A percentile compares a stretch with the other conserved stretches of the same genome.
phyloP scores from a whole-genome alignment of 2,888 invertebrate genomes.

The Flabesymbios commensalis region DNA sequence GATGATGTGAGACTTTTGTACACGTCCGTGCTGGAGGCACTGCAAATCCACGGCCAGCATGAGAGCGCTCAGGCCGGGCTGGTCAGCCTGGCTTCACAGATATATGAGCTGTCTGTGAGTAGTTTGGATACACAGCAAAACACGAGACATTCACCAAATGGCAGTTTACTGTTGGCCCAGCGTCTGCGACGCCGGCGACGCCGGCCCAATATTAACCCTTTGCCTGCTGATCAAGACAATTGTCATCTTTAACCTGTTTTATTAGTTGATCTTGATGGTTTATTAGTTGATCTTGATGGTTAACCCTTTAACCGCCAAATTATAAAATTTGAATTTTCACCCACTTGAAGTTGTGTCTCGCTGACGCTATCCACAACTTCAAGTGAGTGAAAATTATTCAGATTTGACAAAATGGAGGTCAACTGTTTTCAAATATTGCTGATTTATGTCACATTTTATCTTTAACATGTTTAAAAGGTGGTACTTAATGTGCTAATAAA shows the following conservation, averaged over 20 bases:
- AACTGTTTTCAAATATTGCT: too few relatives aligned
- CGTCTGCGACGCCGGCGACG: too few relatives aligned
- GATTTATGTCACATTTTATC: too few relatives aligned
- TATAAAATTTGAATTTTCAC: too few relatives aligned
- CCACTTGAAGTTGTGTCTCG: too few relatives aligned
- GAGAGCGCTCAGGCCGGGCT: constrained; percentile 84
- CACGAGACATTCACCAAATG: not conserved
- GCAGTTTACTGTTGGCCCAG: not conserved
- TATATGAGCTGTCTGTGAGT: constrained; percentile 73
- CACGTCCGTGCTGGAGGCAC: constrained; percentile 76
- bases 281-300: not conserved
- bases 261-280: not conserved
- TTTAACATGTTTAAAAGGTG: not conserved
- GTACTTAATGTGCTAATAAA: too few relatives aligned
- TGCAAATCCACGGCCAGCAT: constrained; percentile 87
- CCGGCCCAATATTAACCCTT: too few relatives aligned
- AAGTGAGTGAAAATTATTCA: too few relatives aligned
- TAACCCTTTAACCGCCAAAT: too few relatives aligned
- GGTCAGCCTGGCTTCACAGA: constrained; percentile 79
- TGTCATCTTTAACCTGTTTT: too few relatives aligned
- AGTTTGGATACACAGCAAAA: not conserved
- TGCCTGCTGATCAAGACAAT: not conserved
- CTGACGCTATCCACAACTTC: too few relatives aligned
- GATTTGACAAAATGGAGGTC: too few relatives aligned
- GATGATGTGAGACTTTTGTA: constrained; percentile 76